Evolutionary conservation across 2,113 vertebrate species (phyloP).

Genomic region (Crotophaga sulcirostris): DNA sequence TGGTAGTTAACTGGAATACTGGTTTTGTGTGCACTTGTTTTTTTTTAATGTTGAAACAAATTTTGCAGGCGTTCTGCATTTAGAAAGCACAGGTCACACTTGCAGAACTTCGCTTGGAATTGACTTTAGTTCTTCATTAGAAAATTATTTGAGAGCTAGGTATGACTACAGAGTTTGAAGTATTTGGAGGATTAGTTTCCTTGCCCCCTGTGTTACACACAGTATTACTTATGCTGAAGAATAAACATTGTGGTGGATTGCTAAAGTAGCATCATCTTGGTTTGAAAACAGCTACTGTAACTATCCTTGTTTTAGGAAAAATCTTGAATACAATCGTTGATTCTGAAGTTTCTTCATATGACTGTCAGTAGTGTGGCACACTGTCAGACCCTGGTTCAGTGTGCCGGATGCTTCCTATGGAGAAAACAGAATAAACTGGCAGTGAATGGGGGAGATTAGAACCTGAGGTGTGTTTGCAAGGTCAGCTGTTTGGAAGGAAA

Average conservation of each 20-base stretch:
- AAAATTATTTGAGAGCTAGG: neutral
- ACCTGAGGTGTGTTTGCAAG: neutral
- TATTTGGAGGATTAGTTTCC: neutral
- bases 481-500: neutral
- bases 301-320: neutral
- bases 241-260: neutral
- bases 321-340: neutral
- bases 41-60: neutral
- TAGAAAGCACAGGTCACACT: neutral
- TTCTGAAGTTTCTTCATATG: neutral
- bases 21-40: neutral
- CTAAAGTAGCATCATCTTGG: neutral
- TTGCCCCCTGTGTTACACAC: neutral
- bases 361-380: neutral
- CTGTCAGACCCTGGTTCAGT: neutral
- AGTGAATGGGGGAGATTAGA: neutral
- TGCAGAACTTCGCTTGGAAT: neutral
- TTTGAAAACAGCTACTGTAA: neutral
- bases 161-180: neutral
- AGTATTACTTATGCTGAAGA: neutral
- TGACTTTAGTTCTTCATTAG: neutral
- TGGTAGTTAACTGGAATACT: neutral
- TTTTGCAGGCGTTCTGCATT: neutral
- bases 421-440: neutral
- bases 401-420: neutral